These are phyloP conservation scores for Elaphurus davidianus DNA, from an alignment of 2,113 vertebrate genomes.

Conservation along the genomic window DNA sequence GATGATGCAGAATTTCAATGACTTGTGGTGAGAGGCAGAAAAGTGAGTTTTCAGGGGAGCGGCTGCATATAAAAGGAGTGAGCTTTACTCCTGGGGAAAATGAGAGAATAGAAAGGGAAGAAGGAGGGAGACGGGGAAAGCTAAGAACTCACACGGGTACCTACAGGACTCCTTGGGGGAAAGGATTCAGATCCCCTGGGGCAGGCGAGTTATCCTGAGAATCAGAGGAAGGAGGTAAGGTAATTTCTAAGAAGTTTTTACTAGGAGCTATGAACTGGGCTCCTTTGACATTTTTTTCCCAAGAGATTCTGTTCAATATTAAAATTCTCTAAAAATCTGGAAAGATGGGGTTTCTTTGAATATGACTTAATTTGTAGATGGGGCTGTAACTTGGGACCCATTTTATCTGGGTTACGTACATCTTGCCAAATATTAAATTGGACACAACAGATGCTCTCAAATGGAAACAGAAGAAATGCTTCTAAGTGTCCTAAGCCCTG, in stretches of 20 bases:
- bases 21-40: not conserved
- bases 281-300: not conserved
- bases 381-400: not conserved
- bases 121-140: not conserved
- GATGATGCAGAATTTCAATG: not conserved
- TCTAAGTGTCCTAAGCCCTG: not conserved
- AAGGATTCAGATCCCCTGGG: not conserved
- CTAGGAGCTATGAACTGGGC: not conserved
- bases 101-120: not conserved
- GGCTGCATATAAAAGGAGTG: not conserved
- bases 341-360: not conserved
- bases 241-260: not conserved
- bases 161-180: not conserved
- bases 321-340: not conserved
- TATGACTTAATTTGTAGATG: not conserved
- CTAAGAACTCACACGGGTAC: not conserved
- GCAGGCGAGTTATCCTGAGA: not conserved
- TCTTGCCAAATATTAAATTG: not conserved
- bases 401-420: not conserved
- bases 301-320: not conserved
- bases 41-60: not conserved
- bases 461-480: not conserved
- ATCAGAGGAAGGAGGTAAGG: not conserved
- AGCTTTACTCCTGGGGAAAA: not conserved
- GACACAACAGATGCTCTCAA: not conserved